Evolutionary conservation across 2,888 invertebrate genomes (phyloP).

Genomic region (Heliconius cydno): DNA sequence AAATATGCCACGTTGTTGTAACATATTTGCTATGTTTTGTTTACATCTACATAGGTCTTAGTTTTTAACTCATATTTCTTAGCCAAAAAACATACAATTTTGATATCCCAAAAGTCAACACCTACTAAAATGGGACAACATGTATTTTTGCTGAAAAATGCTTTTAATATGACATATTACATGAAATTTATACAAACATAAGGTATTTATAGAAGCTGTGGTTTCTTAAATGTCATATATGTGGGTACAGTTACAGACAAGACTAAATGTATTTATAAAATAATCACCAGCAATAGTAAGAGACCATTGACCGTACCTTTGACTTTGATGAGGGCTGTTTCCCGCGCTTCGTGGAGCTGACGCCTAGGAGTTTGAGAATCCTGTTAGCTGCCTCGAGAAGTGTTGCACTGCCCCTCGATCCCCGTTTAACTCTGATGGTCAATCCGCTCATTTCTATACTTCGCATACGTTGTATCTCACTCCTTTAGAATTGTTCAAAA

Average conservation of each 20-base stretch:
- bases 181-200: not conserved
- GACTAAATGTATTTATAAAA: not conserved
- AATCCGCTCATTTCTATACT: slow-evolving; percentile 82
- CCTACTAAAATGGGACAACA: not conserved
- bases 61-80: not conserved
- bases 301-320: slow-evolving; percentile 70
- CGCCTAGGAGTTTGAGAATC: slow-evolving; percentile 80
- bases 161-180: not conserved
- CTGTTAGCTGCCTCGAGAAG: slow-evolving; percentile 82
- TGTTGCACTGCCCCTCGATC: slow-evolving; percentile 82
- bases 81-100: not conserved
- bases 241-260: not conserved
- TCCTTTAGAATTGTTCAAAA: slow-evolving; percentile 72
- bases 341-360: slow-evolving; percentile 82
- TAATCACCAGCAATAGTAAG: not conserved
- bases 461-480: slow-evolving; percentile 68
- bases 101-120: not conserved
- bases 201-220: not conserved
- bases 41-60: not conserved
- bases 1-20: slow-evolving; percentile 44
- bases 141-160: not conserved
- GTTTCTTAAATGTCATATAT: too few species aligned
- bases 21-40: slow-evolving; percentile 20
- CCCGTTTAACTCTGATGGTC: slow-evolving; percentile 82
- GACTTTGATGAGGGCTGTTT: slow-evolving; percentile 82